These are phyloP conservation scores for Eupeodes corollae DNA, from an alignment of 1,140 invertebrate genomes.

Conservation along the genomic window DNA sequence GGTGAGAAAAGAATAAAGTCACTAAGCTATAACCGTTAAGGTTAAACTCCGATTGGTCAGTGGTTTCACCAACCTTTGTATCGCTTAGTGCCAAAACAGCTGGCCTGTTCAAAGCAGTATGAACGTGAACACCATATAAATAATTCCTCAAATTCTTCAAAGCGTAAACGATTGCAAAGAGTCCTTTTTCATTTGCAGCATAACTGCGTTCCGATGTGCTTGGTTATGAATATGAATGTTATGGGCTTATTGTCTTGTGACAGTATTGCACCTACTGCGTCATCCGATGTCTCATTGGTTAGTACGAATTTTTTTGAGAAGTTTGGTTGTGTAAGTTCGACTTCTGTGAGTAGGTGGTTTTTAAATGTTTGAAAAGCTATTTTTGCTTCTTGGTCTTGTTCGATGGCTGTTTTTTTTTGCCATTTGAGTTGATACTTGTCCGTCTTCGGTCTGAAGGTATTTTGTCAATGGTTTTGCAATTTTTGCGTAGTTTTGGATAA, in stretches of 20 bases:
- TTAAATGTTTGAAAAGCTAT: slow-evolving; percentile 23
- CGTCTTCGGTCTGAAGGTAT: slow-evolving; percentile 5
- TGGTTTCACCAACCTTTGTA: slow-evolving; percentile 23
- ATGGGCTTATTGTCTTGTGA: no score
- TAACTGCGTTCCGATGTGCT: slow-evolving; percentile 18
- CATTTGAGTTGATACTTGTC: slow-evolving; percentile 1
- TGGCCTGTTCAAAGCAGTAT: slow-evolving; percentile 21
- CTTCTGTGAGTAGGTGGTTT: slow-evolving; percentile 17
- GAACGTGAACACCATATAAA: slow-evolving; percentile 18
- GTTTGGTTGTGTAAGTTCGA: slow-evolving; percentile 30
- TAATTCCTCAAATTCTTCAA: slow-evolving; percentile 27
- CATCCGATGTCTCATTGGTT: slow-evolving; percentile 23
- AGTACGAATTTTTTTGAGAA: slow-evolving; percentile 26
- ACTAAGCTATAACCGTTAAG: no score
- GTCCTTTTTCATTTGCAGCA: slow-evolving; percentile 12
- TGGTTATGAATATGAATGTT: slow-evolving; percentile 31
- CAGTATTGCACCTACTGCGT: slow-evolving; percentile 27
- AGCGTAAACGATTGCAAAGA: slow-evolving; percentile 37
- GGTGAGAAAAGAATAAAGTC: no score
- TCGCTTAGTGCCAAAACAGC: no score
- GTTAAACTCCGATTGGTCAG: no score
- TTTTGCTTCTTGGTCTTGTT: slow-evolving; percentile 13
- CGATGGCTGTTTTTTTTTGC: slow-evolving; percentile 12
- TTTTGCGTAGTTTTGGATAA: no score
- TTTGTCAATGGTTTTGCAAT: no score